Evolutionary conservation across 2,797 vertebrate species (phyloP), one percentile per base, ranked within the genome.

Genomic region (Clamator glandarius): DNA sequence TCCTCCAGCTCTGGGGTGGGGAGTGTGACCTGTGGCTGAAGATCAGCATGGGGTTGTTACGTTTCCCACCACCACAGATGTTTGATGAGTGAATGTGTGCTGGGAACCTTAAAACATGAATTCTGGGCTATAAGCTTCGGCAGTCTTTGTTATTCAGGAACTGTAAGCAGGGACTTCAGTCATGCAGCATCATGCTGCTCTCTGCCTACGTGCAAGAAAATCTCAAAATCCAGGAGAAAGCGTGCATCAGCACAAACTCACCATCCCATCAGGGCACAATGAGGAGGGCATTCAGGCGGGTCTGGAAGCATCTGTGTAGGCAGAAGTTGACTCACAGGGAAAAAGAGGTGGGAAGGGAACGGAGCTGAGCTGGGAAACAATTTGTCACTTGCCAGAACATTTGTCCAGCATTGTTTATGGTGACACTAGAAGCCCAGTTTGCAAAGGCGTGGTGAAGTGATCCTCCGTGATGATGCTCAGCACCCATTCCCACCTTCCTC

Each of bases 261-360:
- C 75, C 76, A 59, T 39, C 57, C 61, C 76, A 46, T 31, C 68
- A 69, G 51, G 0, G 0, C 4, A 16, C 63, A 83, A 20, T 0
- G 18, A 57, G 89, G 62, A 58, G 76, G 66, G 50, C 61, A 72
- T 50, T 72, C 7, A 1, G 69, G 50, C 62, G 72, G 55, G 26
- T 58, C 83, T 80, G 58, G 46, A 89, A 87, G 73, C 51, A 72
- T 78, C 82, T 85, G 64, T 54, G 87, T 89, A 67, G 92, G 92
- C 82, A 92, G 92, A 92, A 89, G 72, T 50, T 35, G 20, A 83
- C 79, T 95, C 88, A 90, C 46, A 84, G 58, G 63, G 78, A 62
- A 87, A 83, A 90, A 90, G 55, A 18, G 33, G 77, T 91, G 80
- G 85, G 87, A 86, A 90, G 74, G 50, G 76, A 87, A 59, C 0